Evolutionary conservation across 2,113 vertebrate genomes (phyloP), one percentile per base, ranked within the genome.

Genomic region (Micronycteris hirsuta): DNA sequence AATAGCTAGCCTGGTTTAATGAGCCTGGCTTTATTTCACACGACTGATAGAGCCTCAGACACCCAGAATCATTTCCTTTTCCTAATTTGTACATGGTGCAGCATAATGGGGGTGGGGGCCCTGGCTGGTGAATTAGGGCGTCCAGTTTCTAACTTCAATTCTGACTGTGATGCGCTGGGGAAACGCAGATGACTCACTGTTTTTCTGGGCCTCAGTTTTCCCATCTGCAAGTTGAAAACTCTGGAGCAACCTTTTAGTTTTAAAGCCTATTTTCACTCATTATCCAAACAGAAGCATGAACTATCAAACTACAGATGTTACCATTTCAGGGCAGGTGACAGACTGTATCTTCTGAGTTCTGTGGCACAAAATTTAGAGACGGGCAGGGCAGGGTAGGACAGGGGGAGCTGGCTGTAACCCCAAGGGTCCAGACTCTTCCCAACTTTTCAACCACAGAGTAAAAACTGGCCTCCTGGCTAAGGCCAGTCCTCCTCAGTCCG

Each of bases 151-250:
- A 81, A 89, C 43, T 91, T 89, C 43, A 36, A 16, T 31, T 76
- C 85, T 61, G 67, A 94, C 13, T 9, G 43, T 43, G 56, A 86
- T 85, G 80, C 85, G 47, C 89, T 81, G 19, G 78, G n/a, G 10
- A 28, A 61, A 78, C 14, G 36, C 56, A 54, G n/a, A 83, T 41
- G 68, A 86, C 13, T 85, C 80, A 58, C 8, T 41, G 17, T 56
- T 43, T 88, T 77, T 83, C 86, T 52, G 26, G 73, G 49, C 17
- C 41, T 96, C 4, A 7, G 41, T 78, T 95, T 96, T 95, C 31
- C 96, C 61, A 82, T 73, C 33, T 90, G 33, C 47, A 92, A 89
- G 93, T 33, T 31, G 54, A 93, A 67, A 22, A 89, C 89, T 83
- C 16, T 95, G 63, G 56, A 70, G 52, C n/a, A 93, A 80, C 4